Evolutionary conservation across 2,113 vertebrate genomes (phyloP).

Genomic region (Pampusana beccarii): DNA sequence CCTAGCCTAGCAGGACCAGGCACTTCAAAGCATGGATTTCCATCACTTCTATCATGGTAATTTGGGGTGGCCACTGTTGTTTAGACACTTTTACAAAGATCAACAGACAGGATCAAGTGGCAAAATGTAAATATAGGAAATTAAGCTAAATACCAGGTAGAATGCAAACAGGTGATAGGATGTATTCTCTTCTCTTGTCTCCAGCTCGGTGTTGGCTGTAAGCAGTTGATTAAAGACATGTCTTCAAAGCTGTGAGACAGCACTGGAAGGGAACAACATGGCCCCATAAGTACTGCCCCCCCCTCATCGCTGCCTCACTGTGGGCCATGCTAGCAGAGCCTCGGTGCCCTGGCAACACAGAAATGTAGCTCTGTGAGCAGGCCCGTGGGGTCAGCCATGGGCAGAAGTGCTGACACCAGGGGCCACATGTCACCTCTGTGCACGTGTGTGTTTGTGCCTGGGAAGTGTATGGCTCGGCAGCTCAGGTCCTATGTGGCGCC

Average conservation of each 20-base stretch:
- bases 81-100: background rate
- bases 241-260: background rate
- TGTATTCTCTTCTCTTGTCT: background rate
- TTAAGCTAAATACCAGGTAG: background rate
- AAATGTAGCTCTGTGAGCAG: background rate
- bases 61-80: background rate
- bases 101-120: background rate
- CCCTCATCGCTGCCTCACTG: background rate
- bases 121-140: background rate
- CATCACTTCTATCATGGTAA: background rate
- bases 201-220: rapidly evolving
- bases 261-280: background rate
- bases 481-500: background rate
- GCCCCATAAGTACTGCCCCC: rapidly evolving
- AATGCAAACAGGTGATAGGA: background rate
- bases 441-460: background rate
- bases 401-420: background rate
- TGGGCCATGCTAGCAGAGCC: background rate
- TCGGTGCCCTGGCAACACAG: background rate
- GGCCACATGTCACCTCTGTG: rapidly evolving
- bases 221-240: background rate
- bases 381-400: background rate
- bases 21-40: background rate
- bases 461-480: background rate
- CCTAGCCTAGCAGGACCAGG: background rate